Base-by-base conservation (phyloP, 2,888 invertebrate species). In the Eucriotettix oculatus region DNA sequence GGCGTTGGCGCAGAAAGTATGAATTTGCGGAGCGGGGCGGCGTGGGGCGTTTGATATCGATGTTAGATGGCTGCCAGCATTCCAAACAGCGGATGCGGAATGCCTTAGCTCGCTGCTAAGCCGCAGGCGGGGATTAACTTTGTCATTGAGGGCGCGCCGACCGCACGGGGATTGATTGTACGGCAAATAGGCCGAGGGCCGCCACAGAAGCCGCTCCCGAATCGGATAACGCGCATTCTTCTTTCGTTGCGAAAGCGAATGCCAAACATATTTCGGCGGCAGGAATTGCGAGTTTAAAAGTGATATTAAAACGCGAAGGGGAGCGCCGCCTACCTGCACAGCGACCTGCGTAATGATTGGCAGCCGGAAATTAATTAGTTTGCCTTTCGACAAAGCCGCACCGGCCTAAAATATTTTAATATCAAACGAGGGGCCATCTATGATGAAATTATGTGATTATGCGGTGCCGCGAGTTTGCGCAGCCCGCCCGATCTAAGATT, bases 241-340 rank as follows among this genome's bases (percentile, higher is more conserved):
- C 65, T 65, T 65, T 62, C 63, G 59, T 64, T 63, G 63, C 63
- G 64, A 66, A 66, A 66, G 65, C 65, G 61, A 66, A 66, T 66
- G 64, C 65, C 65, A 66, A 65, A 66, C 65, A 66, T 66, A 66
- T 66, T 66, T 66, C 62, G 65, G 65, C 64, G 65, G 65, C 64
- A 63, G 65, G 65, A 66, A 66, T 66, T 64, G 63, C 64, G 64
- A 66, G 65, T 66, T 66, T 60, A 65, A 65, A 66, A 66, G 64
- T 64, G 65, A 64, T 66, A 65, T 65, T 66, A 65, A 66, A 66
- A 66, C 64, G 63, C 61, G 64, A 58, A 59, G 58, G 61, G 54
- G 54, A 17, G 60, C 54, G 53, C 53, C 55, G 42, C 43, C 52
- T 56, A 61, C 61, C 61, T 61, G 61, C 43, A 56, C 57, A 16